phyloP scores from a whole-genome alignment of 2,797 vertebrate species.

The Rhinophrynus dorsalis region DNA sequence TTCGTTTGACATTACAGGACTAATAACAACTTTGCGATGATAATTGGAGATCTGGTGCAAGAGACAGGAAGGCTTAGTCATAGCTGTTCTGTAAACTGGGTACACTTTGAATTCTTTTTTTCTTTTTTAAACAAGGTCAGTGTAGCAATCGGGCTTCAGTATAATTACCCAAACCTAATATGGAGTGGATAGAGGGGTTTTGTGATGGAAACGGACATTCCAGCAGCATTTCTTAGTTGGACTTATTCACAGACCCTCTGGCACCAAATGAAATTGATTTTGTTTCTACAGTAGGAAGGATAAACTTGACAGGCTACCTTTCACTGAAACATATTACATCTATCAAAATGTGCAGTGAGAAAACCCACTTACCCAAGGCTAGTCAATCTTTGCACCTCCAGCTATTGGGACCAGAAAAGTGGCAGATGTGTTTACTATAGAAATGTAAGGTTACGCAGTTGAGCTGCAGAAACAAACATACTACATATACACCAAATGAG shows the following conservation, averaged over 20 bases:
- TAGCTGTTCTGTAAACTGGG: background rate
- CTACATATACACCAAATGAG: too few relatives aligned
- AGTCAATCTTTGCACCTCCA: too few relatives aligned
- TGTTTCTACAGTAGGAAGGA: background rate
- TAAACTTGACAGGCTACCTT: background rate
- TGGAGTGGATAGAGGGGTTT: background rate
- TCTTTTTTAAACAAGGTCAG: background rate
- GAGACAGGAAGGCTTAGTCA: slow-evolving; percentile 29
- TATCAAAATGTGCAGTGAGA: background rate
- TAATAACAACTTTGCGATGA: background rate
- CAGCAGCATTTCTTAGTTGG: background rate
- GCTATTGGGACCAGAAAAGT: too few relatives aligned
- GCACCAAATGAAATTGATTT: slow-evolving; percentile 2
- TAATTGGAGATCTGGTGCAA: background rate
- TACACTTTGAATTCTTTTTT: slow-evolving; percentile 14
- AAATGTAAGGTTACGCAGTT: too few relatives aligned
- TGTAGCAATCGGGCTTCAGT: background rate
- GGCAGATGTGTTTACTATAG: too few relatives aligned
- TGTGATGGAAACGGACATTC: background rate
- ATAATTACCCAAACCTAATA: background rate
- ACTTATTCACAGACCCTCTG: slow-evolving; percentile 1
- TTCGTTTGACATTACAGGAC: background rate
- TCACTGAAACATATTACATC: background rate
- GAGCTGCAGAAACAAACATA: too few relatives aligned
- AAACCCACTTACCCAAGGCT: too few relatives aligned